Percentiles rank a stretch among this genome's conserved stretches.
Conservation (phyloP, 2,888 invertebrate genomes). For the Drosophila anomelani region DNA sequence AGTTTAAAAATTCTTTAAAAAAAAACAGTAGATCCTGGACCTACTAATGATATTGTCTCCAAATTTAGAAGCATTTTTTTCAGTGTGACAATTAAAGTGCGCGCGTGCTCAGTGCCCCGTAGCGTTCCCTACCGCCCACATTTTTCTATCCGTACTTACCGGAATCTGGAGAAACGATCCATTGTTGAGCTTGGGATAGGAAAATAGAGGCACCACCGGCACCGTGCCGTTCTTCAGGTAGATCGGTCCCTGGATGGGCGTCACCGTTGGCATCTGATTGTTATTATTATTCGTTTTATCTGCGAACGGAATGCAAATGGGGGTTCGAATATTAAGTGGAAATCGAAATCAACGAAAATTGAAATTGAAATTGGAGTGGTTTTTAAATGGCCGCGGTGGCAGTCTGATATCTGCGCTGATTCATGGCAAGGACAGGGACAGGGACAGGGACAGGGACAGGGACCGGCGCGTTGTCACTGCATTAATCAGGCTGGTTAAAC, state of each 20-base stretch:
- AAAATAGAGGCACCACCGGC: constrained; percentile 94
- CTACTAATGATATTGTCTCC: too few relatives aligned
- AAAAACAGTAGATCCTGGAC: too few relatives aligned
- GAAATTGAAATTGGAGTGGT: constrained; percentile 37
- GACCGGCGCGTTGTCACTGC: constrained; percentile 40
- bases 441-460: constrained; percentile 9
- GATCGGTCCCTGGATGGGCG: constrained; percentile 95
- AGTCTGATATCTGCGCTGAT: constrained; percentile 40
- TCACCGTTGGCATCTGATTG: constrained; percentile 87
- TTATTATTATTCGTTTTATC: constrained; percentile 56
- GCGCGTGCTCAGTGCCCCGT: constrained; percentile 52
- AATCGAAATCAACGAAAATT: constrained; percentile 26
- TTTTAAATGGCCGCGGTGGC: constrained; percentile 31
- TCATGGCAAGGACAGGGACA: constrained; percentile 58
- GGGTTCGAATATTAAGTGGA: constrained; percentile 20
- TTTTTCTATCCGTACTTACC: constrained; percentile 86
- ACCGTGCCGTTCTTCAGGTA: constrained; percentile 93
- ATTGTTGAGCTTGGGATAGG: constrained; percentile 93
- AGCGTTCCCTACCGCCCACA: constrained; percentile 12
- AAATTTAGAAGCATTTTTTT: neutral
- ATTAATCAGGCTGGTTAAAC: constrained; percentile 63
- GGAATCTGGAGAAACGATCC: constrained; percentile 95
- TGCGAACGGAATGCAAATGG: constrained; percentile 47
- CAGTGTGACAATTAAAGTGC: constrained; percentile 42
- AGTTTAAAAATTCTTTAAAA: too few relatives aligned